Conservation (phyloP, 2,113 vertebrate species). For the Delphinapterus leucas region DNA sequence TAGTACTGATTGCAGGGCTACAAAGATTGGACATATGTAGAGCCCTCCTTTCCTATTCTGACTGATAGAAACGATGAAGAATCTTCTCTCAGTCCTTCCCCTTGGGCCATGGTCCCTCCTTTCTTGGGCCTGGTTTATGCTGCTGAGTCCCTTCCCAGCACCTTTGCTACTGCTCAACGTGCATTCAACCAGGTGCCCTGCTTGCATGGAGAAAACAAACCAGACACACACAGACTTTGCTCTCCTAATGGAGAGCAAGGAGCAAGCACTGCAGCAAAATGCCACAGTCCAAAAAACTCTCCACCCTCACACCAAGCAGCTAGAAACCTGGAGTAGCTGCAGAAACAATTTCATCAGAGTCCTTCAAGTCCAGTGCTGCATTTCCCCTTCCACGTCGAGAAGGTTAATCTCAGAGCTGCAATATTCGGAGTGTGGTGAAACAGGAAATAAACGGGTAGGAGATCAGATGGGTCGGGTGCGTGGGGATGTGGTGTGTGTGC, state of each 20-base stretch:
- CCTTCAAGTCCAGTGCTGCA: not conserved
- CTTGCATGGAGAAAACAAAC: accelerated
- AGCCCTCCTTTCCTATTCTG: not conserved
- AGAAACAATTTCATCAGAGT: not conserved
- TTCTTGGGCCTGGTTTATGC: not conserved
- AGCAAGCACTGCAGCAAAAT: not conserved
- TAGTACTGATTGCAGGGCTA: not conserved
- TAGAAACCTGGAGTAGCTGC: not conserved
- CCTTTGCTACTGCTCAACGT: not conserved
- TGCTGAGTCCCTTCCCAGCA: not conserved
- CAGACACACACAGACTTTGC: not conserved
- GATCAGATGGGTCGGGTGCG: accelerated
- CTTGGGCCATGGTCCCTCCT: not conserved
- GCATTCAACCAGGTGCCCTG: not conserved
- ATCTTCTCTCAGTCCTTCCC: not conserved
- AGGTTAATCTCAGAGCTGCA: not conserved
- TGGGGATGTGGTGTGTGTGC: not conserved
- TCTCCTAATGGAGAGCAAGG: not conserved
- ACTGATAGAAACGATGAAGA: not conserved
- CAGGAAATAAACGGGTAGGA: not conserved
- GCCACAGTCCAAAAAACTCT: not conserved
- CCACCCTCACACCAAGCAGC: not conserved
- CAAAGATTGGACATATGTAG: accelerated
- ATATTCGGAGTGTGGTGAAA: not conserved
- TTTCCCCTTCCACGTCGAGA: not conserved